These are phyloP conservation scores for Netelia melanura DNA, from an alignment of 2,888 invertebrate genomes.

Conservation along the genomic window DNA sequence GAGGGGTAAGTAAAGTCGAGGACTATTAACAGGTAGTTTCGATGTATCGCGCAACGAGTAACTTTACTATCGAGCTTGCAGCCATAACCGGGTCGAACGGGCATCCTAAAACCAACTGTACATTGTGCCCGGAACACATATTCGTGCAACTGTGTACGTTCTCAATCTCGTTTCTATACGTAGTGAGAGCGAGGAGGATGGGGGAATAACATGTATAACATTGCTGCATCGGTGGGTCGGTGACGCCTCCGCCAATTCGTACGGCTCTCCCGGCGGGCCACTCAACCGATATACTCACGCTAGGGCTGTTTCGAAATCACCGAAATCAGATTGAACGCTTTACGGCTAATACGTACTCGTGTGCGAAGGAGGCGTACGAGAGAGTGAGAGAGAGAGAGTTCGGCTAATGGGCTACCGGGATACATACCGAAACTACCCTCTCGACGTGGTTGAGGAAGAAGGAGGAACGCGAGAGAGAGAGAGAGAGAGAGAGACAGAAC, in stretches of 20 bases:
- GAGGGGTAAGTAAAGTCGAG: background rate
- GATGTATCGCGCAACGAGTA: background rate
- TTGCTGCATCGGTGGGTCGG: conserved; percentile 8
- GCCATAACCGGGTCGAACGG: background rate
- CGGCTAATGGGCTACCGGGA: conserved; percentile 56
- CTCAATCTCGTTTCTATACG: background rate
- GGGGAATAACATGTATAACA: conserved; percentile 26
- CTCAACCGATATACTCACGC: conserved; percentile 7
- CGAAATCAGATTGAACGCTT: conserved; percentile 65
- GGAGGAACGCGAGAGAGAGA: conserved; percentile 5
- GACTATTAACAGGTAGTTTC: conserved; percentile 3
- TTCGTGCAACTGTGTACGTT: background rate
- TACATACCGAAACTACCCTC: conserved; percentile 49
- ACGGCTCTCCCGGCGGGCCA: conserved; percentile 12
- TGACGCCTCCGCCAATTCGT: conserved; percentile 40
- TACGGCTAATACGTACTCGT: conserved; percentile 55
- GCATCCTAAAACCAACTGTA: conserved; percentile 12
- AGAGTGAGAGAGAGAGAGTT: conserved; percentile 7
- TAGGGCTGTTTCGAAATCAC: conserved; percentile 56
- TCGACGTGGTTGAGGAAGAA: conserved; percentile 47
- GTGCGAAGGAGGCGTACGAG: conserved; percentile 10
- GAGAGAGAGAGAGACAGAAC: conserved; percentile 16
- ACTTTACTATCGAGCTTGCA: conserved; percentile 18
- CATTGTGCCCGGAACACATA: background rate
- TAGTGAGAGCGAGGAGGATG: background rate